Percentiles rank a stretch among this genome's conserved stretches.
These are phyloP conservation scores for Euura saliciscinereae DNA, from an alignment of 1,140 invertebrate genomes.

Conservation along the genomic window DNA sequence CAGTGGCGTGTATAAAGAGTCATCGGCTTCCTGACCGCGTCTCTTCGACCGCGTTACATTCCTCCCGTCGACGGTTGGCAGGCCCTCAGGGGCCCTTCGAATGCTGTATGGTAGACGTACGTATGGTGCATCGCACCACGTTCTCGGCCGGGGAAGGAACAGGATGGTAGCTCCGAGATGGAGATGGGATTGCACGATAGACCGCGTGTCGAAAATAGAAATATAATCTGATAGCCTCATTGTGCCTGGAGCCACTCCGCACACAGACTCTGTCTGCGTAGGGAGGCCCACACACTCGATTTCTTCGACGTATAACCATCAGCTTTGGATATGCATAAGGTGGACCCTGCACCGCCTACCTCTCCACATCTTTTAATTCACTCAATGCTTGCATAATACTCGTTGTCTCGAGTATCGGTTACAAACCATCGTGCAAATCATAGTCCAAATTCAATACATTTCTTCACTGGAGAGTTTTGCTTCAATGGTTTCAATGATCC, in stretches of 20 bases:
- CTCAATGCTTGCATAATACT: slow-evolving; percentile 9
- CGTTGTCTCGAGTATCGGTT: not conserved
- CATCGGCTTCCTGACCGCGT: slow-evolving; percentile 2
- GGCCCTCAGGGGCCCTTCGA: slow-evolving; percentile 1
- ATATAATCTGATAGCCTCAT: slow-evolving; percentile 62
- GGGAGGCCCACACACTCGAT: slow-evolving; percentile 5
- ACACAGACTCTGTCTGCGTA: slow-evolving; percentile 29
- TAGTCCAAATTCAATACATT: not conserved
- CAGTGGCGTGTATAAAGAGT: slow-evolving; percentile 6
- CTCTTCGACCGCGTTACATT: not conserved
- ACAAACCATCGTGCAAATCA: not conserved
- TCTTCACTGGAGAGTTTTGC: not conserved
- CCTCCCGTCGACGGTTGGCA: slow-evolving; percentile 1
- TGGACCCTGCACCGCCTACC: not conserved
- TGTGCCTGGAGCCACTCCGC: slow-evolving; percentile 53
- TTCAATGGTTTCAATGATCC: not conserved
- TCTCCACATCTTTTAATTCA: slow-evolving; percentile 23
- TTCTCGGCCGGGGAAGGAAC: too few species aligned
- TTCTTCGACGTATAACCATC: not conserved
- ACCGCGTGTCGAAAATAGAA: slow-evolving; percentile 61
- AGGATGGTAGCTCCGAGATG: not conserved
- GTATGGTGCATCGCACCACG: too few species aligned
- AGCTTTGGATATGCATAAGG: not conserved
- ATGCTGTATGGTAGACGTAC: not conserved
- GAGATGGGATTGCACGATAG: slow-evolving; percentile 57